A percentile compares a stretch with the other conserved stretches of the same genome.
Conservation (phyloP, 2,888 invertebrate species). For the Cylindroiulus punctatus region DNA sequence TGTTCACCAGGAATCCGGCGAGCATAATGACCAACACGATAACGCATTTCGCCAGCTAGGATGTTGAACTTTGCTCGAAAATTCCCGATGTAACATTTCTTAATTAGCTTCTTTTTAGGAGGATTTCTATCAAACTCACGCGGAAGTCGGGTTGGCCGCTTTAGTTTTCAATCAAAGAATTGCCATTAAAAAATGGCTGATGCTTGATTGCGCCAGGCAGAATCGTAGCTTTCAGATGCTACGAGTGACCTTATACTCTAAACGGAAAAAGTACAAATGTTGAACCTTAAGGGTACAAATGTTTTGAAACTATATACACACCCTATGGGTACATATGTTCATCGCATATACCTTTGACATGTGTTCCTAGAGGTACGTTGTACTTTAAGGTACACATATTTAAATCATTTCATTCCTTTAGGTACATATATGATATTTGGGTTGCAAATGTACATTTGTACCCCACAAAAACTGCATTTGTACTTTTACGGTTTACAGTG, state of each 20-base stretch:
- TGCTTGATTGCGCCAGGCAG: neutral
- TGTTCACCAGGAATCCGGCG: neutral
- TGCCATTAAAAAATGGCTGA: neutral
- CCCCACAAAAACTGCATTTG: no score
- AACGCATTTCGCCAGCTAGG: neutral
- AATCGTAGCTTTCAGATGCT: neutral
- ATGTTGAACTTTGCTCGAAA: constrained; percentile 38
- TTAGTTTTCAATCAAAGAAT: constrained; percentile 29
- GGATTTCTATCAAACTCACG: constrained; percentile 5
- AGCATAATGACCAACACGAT: constrained; percentile 38
- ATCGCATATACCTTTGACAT: no score
- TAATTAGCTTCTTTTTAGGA: neutral
- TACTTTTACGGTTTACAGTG: no score
- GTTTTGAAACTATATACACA: no score
- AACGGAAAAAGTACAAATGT: no score
- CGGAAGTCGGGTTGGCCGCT: constrained; percentile 2
- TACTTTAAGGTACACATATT: no score
- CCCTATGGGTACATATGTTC: no score
- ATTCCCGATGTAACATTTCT: constrained; percentile 11
- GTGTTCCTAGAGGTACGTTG: no score
- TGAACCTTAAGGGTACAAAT: no score
- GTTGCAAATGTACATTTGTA: no score
- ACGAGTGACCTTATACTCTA: neutral
- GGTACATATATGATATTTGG: no score
- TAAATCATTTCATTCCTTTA: no score